These are phyloP conservation scores for Zaprionus tsacasi DNA, from an alignment of 1,140 invertebrate species.

Conservation along the genomic window DNA sequence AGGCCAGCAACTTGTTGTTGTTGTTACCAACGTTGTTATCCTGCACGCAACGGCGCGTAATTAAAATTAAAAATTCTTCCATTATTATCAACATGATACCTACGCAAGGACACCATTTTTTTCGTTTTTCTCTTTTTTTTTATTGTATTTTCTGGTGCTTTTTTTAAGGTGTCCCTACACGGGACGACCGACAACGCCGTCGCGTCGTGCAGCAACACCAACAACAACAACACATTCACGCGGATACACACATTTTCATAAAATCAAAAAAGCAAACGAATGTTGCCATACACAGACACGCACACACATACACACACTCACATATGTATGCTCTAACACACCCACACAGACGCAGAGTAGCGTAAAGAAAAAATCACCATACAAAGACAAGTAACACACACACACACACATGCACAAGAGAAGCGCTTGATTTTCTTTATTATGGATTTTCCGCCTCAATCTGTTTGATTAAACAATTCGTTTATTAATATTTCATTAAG, in stretches of 20 bases:
- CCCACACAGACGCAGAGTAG: constrained; percentile 45
- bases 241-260: constrained; percentile 80
- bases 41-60: constrained; percentile 41
- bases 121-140: constrained; percentile 13
- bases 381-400: constrained; percentile 25
- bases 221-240: constrained; percentile 64
- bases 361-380: constrained; percentile 51
- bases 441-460: constrained; percentile 69
- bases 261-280: constrained; percentile 81
- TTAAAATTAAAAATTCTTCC: constrained; percentile 41
- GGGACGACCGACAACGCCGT: constrained; percentile 31
- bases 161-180: constrained; percentile 37
- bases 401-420: constrained; percentile 11
- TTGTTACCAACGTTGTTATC: constrained; percentile 18
- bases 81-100: constrained; percentile 37
- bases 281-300: constrained; percentile 52
- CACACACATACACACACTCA: constrained; percentile 18
- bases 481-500: constrained; percentile 45
- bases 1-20: constrained; percentile 53
- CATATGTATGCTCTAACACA: constrained; percentile 34
- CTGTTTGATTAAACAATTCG: constrained; percentile 65
- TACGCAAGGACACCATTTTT: constrained; percentile 64
- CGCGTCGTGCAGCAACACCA: constrained; percentile 45
- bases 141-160: constrained; percentile 1
- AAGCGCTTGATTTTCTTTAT: constrained; percentile 34